Base-by-base conservation (phyloP, 2,888 invertebrate genomes). In the Drosophila kuntzei region DNA sequence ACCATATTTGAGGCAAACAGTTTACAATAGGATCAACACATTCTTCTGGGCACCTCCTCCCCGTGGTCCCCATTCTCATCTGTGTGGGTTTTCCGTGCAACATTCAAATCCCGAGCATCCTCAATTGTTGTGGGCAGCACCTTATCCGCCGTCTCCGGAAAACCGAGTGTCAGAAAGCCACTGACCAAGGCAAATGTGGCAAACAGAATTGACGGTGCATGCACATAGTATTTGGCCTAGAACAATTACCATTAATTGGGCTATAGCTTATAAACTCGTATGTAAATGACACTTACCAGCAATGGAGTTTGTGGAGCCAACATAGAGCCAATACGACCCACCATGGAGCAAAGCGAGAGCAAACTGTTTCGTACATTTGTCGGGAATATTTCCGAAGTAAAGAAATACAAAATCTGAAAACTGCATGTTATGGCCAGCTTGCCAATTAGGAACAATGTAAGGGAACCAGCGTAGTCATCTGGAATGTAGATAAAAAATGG, bases 321-420 rank as follows among this genome's bases (percentile, higher is more conserved):
- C 89, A 95, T 94, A 14, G 95, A 95, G 12, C 96, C 96, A 63
- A 95, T 77, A 12, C 95, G 93, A 43, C 95, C 96, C 76, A 95
- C 93, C 93, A 95, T 95, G 49, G 95, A 95, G 91, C 95, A 95
- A 50, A 95, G 93, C 4, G 95, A 94, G 49, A 96, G 93, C 75
- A 95, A 93, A 16, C 95, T 95, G 85, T 95, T 94, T 59, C 96
- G 94, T 54, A 94, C 92, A 69, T 93, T 93, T 47, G 96, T 96
- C 9, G 96, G 96, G 91, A 95, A 96, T 91, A 96, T 93, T 92
- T 96, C 96, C 39, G 95, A 94, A 36, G 95, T 95, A 90, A 94
- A 95, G 87, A 95, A 94, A 91, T 95, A 95, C 77, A 95, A 90
- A 16, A 94, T 94, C 87, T 95, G 94, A 90, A 95, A 95, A 22